Percentiles rank a stretch among this genome's conserved stretches.
Evolutionary conservation across 2,797 vertebrate genomes (phyloP).

Genomic region (Alosa sapidissima): DNA sequence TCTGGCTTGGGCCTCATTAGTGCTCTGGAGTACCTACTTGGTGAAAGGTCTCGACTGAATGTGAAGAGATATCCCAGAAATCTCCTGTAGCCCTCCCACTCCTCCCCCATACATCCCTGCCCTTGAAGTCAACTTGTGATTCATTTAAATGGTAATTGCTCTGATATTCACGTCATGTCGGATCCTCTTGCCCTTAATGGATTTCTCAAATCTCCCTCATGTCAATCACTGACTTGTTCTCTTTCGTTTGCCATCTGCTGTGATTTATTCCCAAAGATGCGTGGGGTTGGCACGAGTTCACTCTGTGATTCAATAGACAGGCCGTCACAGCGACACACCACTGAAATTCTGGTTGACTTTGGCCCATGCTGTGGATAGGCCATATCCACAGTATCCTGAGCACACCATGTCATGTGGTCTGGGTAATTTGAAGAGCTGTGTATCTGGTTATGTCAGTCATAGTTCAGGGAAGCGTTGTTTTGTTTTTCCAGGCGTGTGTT

Average conservation of each 20-base stretch:
- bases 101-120: not conserved
- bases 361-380: not conserved
- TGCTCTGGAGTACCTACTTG: not conserved
- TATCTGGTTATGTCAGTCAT: not conserved
- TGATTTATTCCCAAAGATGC: not conserved
- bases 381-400: not conserved
- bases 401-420: not conserved
- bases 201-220: not conserved
- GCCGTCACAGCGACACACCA: not conserved
- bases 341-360: not conserved
- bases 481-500: not conserved
- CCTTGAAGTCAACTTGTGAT: constrained; percentile 14
- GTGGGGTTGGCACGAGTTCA: not conserved
- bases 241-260: not conserved
- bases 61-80: not conserved
- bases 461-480: not conserved
- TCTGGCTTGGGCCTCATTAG: not conserved
- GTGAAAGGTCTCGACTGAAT: not conserved
- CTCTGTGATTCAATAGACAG: not conserved
- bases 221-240: constrained; percentile 3
- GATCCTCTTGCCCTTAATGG: not conserved
- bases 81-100: not conserved
- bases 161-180: not conserved
- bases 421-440: not conserved
- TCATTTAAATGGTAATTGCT: constrained; percentile 20